A percentile compares a stretch with the other conserved stretches of the same genome.
These are phyloP conservation scores for Acholoe squamosa DNA, from an alignment of 2,888 invertebrate species.

Conservation along the genomic window DNA sequence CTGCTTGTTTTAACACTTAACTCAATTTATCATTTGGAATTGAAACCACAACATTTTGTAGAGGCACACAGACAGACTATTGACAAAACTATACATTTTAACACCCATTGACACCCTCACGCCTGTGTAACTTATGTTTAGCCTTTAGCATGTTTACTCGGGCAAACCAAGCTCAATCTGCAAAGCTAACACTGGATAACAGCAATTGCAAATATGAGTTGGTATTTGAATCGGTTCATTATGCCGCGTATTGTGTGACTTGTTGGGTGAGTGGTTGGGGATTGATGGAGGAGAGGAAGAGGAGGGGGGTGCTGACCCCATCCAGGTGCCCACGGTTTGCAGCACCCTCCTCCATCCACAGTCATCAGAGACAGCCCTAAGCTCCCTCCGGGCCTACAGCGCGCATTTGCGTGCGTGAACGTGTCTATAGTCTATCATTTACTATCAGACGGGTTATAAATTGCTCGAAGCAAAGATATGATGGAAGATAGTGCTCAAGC, in stretches of 20 bases:
- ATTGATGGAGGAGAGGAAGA: not conserved
- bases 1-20: too few species aligned
- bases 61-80: too few species aligned
- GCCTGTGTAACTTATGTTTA: not conserved
- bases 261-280: slow-evolving; percentile 14
- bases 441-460: too few species aligned
- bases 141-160: not conserved
- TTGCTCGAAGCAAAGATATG: too few species aligned
- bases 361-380: slow-evolving; percentile 11
- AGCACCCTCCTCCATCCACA: not conserved
- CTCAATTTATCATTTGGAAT: too few species aligned
- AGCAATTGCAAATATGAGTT: not conserved
- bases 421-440: not conserved
- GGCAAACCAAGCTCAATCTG: not conserved
- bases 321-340: not conserved
- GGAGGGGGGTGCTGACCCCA: not conserved
- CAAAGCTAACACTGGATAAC: not conserved
- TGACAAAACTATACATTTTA: too few species aligned
- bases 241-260: not conserved
- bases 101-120: too few species aligned
- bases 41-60: too few species aligned
- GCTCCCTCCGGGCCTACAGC: not conserved
- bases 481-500: too few species aligned
- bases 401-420: not conserved
- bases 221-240: not conserved